Evolutionary conservation across 2,888 invertebrate genomes (phyloP), one percentile per base, ranked within the genome.

Genomic region (Oscheius onirici): DNA sequence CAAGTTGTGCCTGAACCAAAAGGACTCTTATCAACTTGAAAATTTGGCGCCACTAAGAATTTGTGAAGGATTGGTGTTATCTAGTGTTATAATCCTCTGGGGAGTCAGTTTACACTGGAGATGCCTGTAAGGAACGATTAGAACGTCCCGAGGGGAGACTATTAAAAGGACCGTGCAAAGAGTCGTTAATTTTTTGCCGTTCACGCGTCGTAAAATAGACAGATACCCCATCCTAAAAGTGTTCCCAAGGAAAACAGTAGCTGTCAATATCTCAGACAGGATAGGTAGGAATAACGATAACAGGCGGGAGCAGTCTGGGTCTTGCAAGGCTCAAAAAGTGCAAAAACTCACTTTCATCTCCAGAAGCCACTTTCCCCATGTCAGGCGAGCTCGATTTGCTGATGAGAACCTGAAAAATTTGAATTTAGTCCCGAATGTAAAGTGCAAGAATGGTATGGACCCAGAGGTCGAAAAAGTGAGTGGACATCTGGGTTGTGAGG

Each of bases 71-170:
- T 22, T 17, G 41, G 60, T 20, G 41, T 60, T 63, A 63, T 63
- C 63, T 63, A 34, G 49, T 63, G 63, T 63, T 63, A 63, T 63
- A 63, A 63, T 63, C 63, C 63, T 28, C 51, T 51, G 20, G 17
- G 10, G 34, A 22, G 46, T 46, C 46, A 20, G 11, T 24, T 51
- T 22, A 20, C 51, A 46, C 46, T 20, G 20, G 51, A 51, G 15
- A n/a, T 51, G 10, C 51, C 20, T 51, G 51, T 51, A 22, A 51
- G 51, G 20, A 51, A 51, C 24, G 51, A 51, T 51, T 51, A 51
- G 34, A 8, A 34, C 34, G 34, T 34, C 34, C 34, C 5, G 34
- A 34, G 34, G 8, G 17, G 11, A 20, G 51, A 51, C 51, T 17
- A 51, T 22, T 22, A 20, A 17, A 51, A 20, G 24, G 17, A 51